Conservation (phyloP, 2,888 invertebrate species). For the Drosophila conformis region DNA sequence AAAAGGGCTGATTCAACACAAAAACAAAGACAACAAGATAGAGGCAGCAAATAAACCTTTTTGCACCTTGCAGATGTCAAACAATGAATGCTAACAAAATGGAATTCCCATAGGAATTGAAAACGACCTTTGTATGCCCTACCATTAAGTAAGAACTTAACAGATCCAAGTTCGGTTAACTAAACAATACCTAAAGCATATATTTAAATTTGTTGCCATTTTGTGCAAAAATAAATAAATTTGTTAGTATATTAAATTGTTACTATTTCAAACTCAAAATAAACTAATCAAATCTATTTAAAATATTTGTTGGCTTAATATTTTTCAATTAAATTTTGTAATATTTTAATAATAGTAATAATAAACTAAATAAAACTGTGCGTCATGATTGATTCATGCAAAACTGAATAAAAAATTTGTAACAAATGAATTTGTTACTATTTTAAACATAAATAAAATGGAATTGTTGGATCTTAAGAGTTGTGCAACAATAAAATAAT, state of each 20-base stretch:
- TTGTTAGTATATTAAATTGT: background rate
- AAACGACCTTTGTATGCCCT: slow-evolving; percentile 30
- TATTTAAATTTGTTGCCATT: background rate
- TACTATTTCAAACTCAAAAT: background rate
- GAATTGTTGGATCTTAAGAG: background rate
- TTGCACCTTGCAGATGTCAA: slow-evolving; percentile 74
- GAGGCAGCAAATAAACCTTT: slow-evolving; percentile 49
- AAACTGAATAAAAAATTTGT: background rate
- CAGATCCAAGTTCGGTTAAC: background rate
- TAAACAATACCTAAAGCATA: background rate
- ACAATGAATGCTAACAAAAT: slow-evolving; percentile 24
- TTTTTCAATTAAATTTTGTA: no score
- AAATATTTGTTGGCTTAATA: background rate
- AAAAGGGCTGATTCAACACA: slow-evolving; percentile 33
- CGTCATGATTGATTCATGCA: background rate
- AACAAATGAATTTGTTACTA: background rate
- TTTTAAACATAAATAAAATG: background rate
- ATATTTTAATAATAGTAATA: no score
- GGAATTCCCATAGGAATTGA: background rate
- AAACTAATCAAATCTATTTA: background rate
- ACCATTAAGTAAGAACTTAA: background rate
- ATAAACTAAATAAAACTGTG: no score
- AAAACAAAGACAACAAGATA: background rate
- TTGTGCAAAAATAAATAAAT: background rate
- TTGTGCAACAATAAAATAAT: background rate